Evolutionary conservation across 2,113 vertebrate species (phyloP), one percentile per base, ranked within the genome.

Genomic region (Gambusia affinis): DNA sequence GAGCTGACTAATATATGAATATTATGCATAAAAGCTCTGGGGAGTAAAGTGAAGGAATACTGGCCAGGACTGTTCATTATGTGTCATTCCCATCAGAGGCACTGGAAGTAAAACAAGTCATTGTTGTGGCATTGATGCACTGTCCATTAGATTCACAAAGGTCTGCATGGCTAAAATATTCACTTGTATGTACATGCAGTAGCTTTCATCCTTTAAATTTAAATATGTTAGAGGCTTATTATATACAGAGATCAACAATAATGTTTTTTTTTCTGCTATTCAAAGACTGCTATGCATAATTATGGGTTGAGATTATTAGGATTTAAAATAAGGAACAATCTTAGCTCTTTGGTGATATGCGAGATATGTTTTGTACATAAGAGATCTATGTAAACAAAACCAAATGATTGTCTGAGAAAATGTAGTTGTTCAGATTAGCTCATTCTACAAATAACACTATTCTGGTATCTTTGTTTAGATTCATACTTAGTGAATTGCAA

Each of bases 1-100:
- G 70, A 12, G 60, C 79, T 57, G 74, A 70, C 73, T 81, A 76
- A 85, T 84, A 81, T 80, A 77, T 85, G 67, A 87, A 85, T 89
- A 69, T 73, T 62, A 39, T 42, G 60, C 64, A 85, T 64, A 67
- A 78, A 87, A 88, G 78, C 42, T 6, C 44, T 62, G 75, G 67
- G 69, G 67, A 54, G 65, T 28, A 24, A 28, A 77, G 57, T 30
- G 30, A 83, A 73, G 37, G 47, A 79, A 83, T 30, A 81, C 70
- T 64, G 84, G 8, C 54, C 76, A 77, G 3, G 11, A 47, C 37
- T n/a, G 76, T 76, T 67, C 62, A 85, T 90, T 85, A 85, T 79
- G 70, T 81, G 67, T 78, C 70, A 63, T 60, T 69, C 61, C 30
- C n/a, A 73, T 70, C 78, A 86, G 60, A 60, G 60, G 42, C 37